Percentiles rank a stretch among this genome's conserved stretches.
Evolutionary conservation across 23 tunicate species (phyloP).

Genomic region (Ascidia mentula): DNA sequence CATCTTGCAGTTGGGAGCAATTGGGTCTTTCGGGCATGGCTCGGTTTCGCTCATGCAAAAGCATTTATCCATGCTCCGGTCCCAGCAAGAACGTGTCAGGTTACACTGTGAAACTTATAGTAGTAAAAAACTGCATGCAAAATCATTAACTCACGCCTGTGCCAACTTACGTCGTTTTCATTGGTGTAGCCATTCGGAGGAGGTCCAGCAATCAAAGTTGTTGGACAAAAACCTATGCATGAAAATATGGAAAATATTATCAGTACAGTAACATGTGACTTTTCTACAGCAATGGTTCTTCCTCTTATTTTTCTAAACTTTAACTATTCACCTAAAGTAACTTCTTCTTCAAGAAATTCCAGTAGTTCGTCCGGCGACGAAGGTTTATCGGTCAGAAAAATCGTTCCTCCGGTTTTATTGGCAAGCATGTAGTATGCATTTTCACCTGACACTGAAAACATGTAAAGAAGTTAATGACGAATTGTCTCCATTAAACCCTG

Average conservation of each 20-base stretch:
- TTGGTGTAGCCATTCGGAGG: conserved; percentile 56
- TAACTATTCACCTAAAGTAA: conserved; percentile 69
- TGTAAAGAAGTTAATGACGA: background rate
- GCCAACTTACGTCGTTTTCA: conserved; percentile 44
- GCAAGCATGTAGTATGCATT: conserved; percentile 67
- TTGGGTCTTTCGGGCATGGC: conserved; percentile 39
- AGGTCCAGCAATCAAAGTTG: conserved; percentile 60
- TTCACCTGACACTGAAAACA: no score
- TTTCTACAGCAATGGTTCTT: no score
- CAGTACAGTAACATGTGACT: no score
- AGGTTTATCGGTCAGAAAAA: conserved; percentile 68
- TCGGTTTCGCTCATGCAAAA: conserved; percentile 32
- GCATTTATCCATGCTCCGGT: conserved; percentile 43
- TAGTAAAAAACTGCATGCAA: background rate
- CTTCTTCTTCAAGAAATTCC: conserved; percentile 69
- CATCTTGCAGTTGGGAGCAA: conserved; percentile 16
- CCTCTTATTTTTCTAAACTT: no score
- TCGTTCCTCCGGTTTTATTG: conserved; percentile 54
- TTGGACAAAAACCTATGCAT: conserved; percentile 72
- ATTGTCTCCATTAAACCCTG: no score
- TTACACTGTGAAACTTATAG: conserved; percentile 25
- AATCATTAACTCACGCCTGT: background rate
- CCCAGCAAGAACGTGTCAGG: conserved; percentile 52
- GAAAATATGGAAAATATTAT: no score
- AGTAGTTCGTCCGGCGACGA: conserved; percentile 42